Evolutionary conservation across 2,888 invertebrate genomes (phyloP).

Genomic region (Drosophila suboccidentalis): DNA sequence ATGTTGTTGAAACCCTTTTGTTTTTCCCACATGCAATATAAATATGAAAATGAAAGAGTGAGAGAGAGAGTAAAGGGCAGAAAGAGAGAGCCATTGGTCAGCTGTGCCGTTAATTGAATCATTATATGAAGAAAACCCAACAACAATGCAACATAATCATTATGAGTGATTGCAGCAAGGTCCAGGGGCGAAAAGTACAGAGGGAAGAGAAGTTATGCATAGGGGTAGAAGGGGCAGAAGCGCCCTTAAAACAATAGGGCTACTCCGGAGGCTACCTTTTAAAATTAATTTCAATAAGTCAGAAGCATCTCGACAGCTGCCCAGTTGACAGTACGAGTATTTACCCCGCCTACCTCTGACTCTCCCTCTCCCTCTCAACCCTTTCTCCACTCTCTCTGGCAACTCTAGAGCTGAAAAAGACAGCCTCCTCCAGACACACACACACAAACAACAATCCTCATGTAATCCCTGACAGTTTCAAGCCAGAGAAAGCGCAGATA

Average conservation of each 20-base stretch:
- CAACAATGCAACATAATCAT: conserved; percentile 78
- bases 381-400: neutral
- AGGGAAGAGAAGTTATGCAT: neutral
- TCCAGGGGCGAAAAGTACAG: neutral
- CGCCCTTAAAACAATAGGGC: conserved; percentile 64
- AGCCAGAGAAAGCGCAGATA: conserved; percentile 27
- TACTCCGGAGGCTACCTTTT: conserved; percentile 16
- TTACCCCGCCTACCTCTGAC: neutral
- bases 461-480: conserved; percentile 65
- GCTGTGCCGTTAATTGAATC: conserved; percentile 80
- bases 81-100: conserved; percentile 63
- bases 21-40: conserved; percentile 71
- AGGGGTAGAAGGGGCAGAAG: neutral
- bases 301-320: conserved; percentile 56
- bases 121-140: conserved; percentile 57
- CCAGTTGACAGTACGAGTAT: conserved; percentile 29
- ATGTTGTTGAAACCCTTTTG: conserved; percentile 52
- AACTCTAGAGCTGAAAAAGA: conserved; percentile 43
- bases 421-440: conserved; percentile 50
- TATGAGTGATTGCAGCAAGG: conserved; percentile 69
- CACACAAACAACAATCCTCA: conserved; percentile 44
- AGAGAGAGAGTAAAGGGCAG: neutral
- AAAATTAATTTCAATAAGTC: conserved; percentile 71
- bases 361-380: neutral
- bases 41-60: conserved; percentile 38